A percentile compares a stretch with the other conserved stretches of the same genome.
Evolutionary conservation across 2,113 vertebrate genomes (phyloP).

Genomic region (Nematolebias whitei): DNA sequence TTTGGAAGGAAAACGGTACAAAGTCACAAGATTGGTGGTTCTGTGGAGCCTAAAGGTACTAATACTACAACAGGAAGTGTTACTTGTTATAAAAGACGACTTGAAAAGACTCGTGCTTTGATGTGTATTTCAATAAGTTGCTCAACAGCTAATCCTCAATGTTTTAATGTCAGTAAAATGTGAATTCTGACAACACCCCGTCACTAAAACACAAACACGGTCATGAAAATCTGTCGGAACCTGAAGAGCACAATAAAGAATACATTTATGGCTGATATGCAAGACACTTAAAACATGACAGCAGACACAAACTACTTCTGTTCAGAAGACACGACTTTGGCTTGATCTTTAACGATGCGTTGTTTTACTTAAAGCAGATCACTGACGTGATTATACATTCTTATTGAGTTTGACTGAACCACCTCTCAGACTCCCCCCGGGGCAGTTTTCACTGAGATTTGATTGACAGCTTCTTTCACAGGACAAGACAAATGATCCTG

Average conservation of each 20-base stretch:
- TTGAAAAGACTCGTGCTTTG: not conserved
- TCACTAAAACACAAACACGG: not conserved
- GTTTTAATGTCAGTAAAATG: too few relatives aligned
- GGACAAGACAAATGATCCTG: not conserved
- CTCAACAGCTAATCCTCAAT: not conserved
- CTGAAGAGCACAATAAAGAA: not conserved
- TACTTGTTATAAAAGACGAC: too few relatives aligned
- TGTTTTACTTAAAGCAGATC: not conserved
- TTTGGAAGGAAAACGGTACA: not conserved
- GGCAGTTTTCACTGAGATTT: not conserved
- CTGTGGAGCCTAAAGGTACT: not conserved
- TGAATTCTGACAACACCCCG: not conserved
- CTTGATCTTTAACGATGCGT: not conserved
- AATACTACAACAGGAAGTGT: not conserved
- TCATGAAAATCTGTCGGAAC: not conserved
- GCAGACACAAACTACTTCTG: not conserved
- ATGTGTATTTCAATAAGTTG: not conserved
- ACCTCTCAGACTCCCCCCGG: not conserved
- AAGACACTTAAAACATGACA: too few relatives aligned
- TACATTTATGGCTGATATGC: too few relatives aligned
- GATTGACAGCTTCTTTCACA: not conserved
- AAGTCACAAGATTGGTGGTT: not conserved
- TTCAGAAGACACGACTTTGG: too few relatives aligned
- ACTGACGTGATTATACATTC: not conserved
- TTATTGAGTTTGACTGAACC: not conserved